Base-by-base conservation (phyloP, 2,888 invertebrate genomes). In the Melanargia galathea region DNA sequence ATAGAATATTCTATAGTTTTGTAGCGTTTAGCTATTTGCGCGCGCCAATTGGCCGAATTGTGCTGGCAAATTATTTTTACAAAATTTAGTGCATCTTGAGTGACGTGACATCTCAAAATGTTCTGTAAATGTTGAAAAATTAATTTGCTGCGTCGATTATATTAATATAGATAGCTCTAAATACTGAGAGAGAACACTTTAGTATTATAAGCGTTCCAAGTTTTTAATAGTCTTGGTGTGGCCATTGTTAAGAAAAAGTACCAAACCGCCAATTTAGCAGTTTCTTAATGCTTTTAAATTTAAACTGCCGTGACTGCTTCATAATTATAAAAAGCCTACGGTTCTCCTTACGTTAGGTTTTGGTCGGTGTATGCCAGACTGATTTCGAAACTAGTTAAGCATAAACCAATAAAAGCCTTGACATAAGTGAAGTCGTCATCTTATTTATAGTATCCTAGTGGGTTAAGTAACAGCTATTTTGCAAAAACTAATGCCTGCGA, bases 151-250 rank as follows among this genome's bases (percentile, higher is more conserved):
- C 71, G 70, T 67, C 22, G 10, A 20, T 18, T 52, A 52, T n/a
- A 35, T 70, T 68, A 52, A 7, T 52, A 70, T 68, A 73, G 70
- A 75, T 78, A 83, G 83, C 82, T 82, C 82, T 83, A 84, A 83
- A 75, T 75, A 85, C 75, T 79, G 87, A 89, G 90, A 90, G 90
- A 90, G 87, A 90, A 83, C 76, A 83, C 83, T 81, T 81, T 86
- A 86, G 83, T 76, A 76, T 77, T 57, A 33, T 87, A 86, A 89
- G 83, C 74, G 75, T 82, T 82, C 80, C 76, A 75, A 79, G 76
- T 73, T 51, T 30, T 70, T 68, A 35, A 73, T 76, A 79, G 79
- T 80, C 77, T 76, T 78, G 79, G 78, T 81, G 84, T 85, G 87
- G 87, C 84, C 84, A 82, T 77, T 71, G 66, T 22, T 70, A 71